Evolutionary conservation across 1,140 invertebrate species (phyloP).

Genomic region (Neotoxoptera formosana): DNA sequence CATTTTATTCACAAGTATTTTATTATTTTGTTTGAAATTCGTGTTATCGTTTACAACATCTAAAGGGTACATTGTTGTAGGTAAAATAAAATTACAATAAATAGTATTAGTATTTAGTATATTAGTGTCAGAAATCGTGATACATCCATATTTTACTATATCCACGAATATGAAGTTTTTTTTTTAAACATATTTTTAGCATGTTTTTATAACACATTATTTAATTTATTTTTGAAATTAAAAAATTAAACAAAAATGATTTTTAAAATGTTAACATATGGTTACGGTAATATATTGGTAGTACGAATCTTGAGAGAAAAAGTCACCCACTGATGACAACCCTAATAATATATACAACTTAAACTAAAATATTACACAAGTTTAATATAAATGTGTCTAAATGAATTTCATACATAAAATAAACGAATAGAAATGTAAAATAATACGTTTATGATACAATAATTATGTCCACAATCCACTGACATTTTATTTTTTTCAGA

Average conservation of each 20-base stretch:
- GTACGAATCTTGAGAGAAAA: not conserved
- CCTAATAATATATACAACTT: not conserved
- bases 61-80: not conserved
- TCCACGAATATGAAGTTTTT: not conserved
- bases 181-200: not conserved
- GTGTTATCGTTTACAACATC: no score
- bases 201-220: not conserved
- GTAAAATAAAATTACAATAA: not conserved
- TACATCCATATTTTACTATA: not conserved
- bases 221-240: not conserved
- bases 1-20: not conserved
- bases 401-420: not conserved
- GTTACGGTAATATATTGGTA: not conserved
- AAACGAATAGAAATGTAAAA: not conserved
- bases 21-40: not conserved
- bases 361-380: not conserved
- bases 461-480: not conserved
- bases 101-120: not conserved
- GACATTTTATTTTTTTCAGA: conserved; percentile 29
- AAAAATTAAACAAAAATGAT: not conserved
- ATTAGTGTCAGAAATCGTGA: not conserved
- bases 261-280: not conserved
- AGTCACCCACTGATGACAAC: not conserved
- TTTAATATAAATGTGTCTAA: not conserved
- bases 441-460: not conserved